Conservation (phyloP, 1,140 invertebrate genomes). For the Eriocheir sinensis region DNA sequence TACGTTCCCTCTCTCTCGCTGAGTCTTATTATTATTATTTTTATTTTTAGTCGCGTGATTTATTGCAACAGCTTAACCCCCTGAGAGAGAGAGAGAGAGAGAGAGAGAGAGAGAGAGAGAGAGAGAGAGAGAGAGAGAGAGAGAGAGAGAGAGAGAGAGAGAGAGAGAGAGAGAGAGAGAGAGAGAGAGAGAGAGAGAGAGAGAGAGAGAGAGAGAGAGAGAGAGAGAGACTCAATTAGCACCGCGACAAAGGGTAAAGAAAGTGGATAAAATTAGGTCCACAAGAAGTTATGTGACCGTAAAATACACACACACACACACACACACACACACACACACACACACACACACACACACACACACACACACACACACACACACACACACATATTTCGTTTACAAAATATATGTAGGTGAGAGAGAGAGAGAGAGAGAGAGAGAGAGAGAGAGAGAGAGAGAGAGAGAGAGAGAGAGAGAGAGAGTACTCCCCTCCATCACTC, state of each 20-base stretch:
- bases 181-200: too few species aligned
- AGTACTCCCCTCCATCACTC: too few species aligned
- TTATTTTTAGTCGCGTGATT: neutral
- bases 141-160: too few species aligned
- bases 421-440: too few species aligned
- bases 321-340: conserved; percentile 20
- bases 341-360: conserved; percentile 14
- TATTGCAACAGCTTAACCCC: neutral
- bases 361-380: conserved; percentile 20
- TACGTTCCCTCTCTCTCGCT: too few species aligned
- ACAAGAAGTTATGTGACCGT: conserved; percentile 5
- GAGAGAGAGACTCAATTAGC: conserved; percentile 23
- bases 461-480: too few species aligned
- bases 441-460: too few species aligned
- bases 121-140: too few species aligned
- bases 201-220: too few species aligned
- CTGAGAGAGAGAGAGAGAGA: neutral
- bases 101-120: conserved; percentile 22
- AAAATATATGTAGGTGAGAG: too few species aligned
- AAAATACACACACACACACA: neutral
- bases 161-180: too few species aligned
- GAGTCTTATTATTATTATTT: too few species aligned
- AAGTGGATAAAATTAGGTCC: neutral
- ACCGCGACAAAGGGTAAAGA: neutral
- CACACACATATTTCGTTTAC: neutral